Percentiles rank a stretch among this genome's conserved stretches.
phyloP scores from a whole-genome alignment of 2,888 invertebrate species.

The Stenoptilia bipunctidactyla region DNA sequence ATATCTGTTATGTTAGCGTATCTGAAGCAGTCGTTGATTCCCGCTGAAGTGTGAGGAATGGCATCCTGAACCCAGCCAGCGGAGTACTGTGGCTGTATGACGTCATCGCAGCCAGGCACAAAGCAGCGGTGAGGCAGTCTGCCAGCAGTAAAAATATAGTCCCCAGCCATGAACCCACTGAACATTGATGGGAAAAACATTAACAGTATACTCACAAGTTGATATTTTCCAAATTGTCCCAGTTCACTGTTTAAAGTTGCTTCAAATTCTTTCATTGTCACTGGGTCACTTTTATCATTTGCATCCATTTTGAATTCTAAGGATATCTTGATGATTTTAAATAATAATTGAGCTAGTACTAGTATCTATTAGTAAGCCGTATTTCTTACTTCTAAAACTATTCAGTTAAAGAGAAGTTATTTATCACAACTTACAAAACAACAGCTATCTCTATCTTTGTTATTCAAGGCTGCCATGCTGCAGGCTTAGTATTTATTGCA shows the following conservation, averaged over 20 bases:
- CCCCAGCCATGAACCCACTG: conserved; percentile 5
- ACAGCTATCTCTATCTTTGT: too few species aligned
- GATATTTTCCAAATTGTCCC: conserved; percentile 7
- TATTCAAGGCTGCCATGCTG: too few species aligned
- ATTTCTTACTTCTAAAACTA: too few species aligned
- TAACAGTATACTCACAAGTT: conserved; percentile 1
- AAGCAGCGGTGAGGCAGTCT: conserved; percentile 25
- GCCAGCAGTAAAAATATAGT: conserved; percentile 6
- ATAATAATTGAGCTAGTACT: too few species aligned
- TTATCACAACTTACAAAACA: too few species aligned
- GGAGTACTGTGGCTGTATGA: conserved; percentile 20
- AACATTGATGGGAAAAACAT: conserved; percentile 4
- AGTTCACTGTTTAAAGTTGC: conserved; percentile 5
- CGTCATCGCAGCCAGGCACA: conserved; percentile 41
- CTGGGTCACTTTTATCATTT: neutral
- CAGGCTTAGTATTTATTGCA: too few species aligned
- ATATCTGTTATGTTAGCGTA: conserved; percentile 2
- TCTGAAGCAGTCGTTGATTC: conserved; percentile 6
- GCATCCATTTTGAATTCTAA: neutral
- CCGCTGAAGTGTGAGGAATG: conserved; percentile 23
- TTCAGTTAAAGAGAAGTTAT: too few species aligned
- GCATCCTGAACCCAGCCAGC: conserved; percentile 36
- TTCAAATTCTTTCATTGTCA: conserved; percentile 3
- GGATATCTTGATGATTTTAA: too few species aligned
- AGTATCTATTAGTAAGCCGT: too few species aligned